Percentiles rank a stretch among this genome's conserved stretches.
These are phyloP conservation scores for Zophobas morio DNA, from an alignment of 1,140 invertebrate genomes.

Conservation along the genomic window DNA sequence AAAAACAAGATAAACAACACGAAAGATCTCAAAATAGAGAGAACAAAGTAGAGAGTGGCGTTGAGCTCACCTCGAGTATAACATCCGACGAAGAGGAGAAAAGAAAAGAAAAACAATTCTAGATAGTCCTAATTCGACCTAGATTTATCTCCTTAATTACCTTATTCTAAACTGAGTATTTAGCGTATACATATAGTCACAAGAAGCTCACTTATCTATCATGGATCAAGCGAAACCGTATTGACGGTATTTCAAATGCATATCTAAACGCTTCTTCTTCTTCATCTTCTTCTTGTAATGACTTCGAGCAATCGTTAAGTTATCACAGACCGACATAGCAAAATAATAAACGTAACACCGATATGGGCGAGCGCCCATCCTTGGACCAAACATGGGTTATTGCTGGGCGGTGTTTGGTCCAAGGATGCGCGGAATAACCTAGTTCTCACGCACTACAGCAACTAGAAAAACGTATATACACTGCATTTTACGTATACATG, in stretches of 20 bases:
- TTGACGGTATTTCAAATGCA: neutral
- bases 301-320: constrained; percentile 59
- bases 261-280: constrained; percentile 47
- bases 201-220: constrained; percentile 54
- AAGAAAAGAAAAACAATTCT: constrained; percentile 42
- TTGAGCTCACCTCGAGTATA: constrained; percentile 18
- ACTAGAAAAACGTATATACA: constrained; percentile 60
- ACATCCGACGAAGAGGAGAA: constrained; percentile 17
- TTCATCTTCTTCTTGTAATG: constrained; percentile 47
- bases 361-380: constrained; percentile 30
- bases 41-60: neutral
- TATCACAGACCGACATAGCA: constrained; percentile 67
- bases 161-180: constrained; percentile 54
- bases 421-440: neutral
- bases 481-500: constrained; percentile 59
- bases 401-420: constrained; percentile 27
- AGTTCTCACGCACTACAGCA: constrained; percentile 55
- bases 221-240: constrained; percentile 26
- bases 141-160: constrained; percentile 32
- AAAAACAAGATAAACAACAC: constrained; percentile 24
- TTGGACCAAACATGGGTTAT: constrained; percentile 22
- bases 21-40: neutral
- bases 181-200: constrained; percentile 58
- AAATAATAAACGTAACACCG: constrained; percentile 58
- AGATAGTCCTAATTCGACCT: constrained; percentile 32